phyloP scores from a whole-genome alignment of 1,140 invertebrate species.

The Stegodyphus mimosarum region DNA sequence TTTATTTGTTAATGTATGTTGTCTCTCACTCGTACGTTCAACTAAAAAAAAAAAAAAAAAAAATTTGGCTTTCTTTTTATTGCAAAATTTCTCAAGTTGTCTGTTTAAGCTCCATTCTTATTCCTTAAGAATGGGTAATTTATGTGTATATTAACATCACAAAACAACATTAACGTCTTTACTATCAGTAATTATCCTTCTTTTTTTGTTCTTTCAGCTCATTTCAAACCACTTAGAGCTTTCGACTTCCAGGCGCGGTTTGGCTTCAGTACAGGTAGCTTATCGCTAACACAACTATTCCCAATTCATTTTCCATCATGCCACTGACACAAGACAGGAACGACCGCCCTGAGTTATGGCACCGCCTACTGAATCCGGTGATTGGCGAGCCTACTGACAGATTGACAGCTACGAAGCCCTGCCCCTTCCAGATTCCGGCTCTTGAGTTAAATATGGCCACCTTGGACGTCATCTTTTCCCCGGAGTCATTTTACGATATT shows the following conservation, averaged over 20 bases:
- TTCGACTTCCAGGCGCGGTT: too few relatives aligned
- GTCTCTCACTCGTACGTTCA: too few relatives aligned
- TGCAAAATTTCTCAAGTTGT: too few relatives aligned
- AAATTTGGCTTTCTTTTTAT: too few relatives aligned
- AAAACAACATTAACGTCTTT: background rate
- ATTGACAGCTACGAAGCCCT: conserved; percentile 46
- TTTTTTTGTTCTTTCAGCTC: too few relatives aligned
- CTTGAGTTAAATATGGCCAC: conserved; percentile 56
- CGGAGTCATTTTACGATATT: conserved; percentile 59
- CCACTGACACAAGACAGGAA: conserved; percentile 12
- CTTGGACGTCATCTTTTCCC: conserved; percentile 60
- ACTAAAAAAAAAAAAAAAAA: too few relatives aligned
- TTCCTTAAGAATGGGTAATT: background rate
- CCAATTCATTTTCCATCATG: background rate
- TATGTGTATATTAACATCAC: background rate
- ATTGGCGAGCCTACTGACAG: conserved; percentile 58
- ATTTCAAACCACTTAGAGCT: too few relatives aligned
- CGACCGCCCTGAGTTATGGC: conserved; percentile 56
- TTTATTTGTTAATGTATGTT: background rate
- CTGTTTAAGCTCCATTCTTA: background rate
- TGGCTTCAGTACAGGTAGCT: background rate
- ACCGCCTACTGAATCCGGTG: conserved; percentile 54
- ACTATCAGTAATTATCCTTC: background rate
- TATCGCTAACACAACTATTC: too few relatives aligned
- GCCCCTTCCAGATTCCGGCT: conserved; percentile 35